A percentile compares a stretch with the other conserved stretches of the same genome.
Conservation (phyloP, 2,888 invertebrate species). For the Drosophila stalkeri region DNA sequence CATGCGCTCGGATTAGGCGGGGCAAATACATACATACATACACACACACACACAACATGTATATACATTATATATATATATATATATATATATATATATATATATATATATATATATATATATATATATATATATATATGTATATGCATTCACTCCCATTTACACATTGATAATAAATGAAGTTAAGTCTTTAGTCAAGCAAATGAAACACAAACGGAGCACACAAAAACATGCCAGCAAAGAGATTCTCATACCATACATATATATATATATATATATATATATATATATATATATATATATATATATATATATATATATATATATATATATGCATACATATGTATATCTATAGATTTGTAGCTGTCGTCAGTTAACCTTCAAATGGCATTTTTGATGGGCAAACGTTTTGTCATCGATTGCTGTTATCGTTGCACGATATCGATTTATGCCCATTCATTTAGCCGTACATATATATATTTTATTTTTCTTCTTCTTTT, state of each 20-base stretch:
- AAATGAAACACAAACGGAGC: neutral
- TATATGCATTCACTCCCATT: neutral
- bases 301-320: neutral
- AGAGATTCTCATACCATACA: neutral
- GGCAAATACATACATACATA: neutral
- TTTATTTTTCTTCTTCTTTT: too few relatives aligned
- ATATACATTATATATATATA: neutral
- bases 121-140: neutral
- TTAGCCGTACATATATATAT: too few relatives aligned
- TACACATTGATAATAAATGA: slow-evolving; percentile 6
- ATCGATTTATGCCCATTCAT: slow-evolving; percentile 47
- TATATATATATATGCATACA: neutral
- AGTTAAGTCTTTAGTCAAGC: slow-evolving; percentile 2
- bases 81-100: neutral
- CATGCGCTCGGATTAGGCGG: neutral
- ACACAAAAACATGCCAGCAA: neutral
- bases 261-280: too few relatives aligned
- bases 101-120: too few relatives aligned
- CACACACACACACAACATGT: neutral
- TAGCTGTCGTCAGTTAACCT: slow-evolving; percentile 12
- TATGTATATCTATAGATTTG: neutral
- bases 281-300: neutral
- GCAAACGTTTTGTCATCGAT: slow-evolving; percentile 37
- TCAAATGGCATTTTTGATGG: slow-evolving; percentile 20
- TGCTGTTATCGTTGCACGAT: slow-evolving; percentile 34